phyloP scores from a whole-genome alignment of 2,113 vertebrate species.

The Malurus melanocephalus region DNA sequence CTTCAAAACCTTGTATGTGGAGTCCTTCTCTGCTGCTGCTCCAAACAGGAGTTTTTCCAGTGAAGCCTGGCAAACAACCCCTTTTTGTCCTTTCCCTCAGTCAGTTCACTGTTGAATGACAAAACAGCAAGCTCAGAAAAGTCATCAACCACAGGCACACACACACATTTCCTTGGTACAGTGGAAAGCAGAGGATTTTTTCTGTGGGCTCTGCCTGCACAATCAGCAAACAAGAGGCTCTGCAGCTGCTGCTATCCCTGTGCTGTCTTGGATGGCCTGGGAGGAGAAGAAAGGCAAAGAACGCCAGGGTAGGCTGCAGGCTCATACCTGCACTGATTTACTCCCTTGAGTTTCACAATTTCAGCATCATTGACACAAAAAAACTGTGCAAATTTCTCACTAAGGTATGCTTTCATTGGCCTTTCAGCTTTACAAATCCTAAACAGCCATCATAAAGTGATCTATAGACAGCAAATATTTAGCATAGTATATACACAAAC shows the following conservation, averaged over 20 bases:
- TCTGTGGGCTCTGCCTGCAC: neutral
- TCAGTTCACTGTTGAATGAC: neutral
- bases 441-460: neutral
- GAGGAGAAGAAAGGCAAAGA: neutral
- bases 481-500: neutral
- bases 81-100: neutral
- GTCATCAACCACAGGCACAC: neutral
- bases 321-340: neutral
- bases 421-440: neutral
- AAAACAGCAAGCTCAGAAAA: neutral
- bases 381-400: neutral
- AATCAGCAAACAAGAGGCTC: neutral
- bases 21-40: neutral
- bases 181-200: neutral
- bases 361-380: neutral
- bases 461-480: neutral
- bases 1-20: neutral
- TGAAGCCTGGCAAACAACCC: neutral
- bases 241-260: neutral
- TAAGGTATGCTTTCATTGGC: neutral
- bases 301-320: neutral
- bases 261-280: neutral
- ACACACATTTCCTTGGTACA: neutral
- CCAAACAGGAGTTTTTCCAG: neutral
- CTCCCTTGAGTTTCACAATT: neutral